phyloP scores from a whole-genome alignment of 2,888 invertebrate genomes.

The Camptogramma bilineatum region DNA sequence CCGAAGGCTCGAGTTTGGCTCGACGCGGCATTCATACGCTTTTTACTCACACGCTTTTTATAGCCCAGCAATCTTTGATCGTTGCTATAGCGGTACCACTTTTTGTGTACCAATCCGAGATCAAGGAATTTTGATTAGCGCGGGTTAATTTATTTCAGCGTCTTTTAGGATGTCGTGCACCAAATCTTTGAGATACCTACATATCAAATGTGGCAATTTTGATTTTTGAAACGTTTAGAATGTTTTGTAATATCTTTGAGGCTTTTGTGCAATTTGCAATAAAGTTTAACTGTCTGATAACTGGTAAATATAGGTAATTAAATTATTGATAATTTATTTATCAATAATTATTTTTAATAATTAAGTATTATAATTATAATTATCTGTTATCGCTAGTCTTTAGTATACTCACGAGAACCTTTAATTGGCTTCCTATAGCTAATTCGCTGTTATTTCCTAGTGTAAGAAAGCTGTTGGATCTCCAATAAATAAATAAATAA shows the following conservation, averaged over 20 bases:
- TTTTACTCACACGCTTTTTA: constrained; percentile 46
- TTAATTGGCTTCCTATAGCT: too few relatives aligned
- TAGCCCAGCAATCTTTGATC: constrained; percentile 45
- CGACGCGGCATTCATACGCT: constrained; percentile 34
- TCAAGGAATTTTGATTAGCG: constrained; percentile 30
- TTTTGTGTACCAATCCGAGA: constrained; percentile 40
- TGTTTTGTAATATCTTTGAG: constrained; percentile 14
- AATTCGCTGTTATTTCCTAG: too few relatives aligned
- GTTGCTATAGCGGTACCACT: constrained; percentile 51
- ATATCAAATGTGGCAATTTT: constrained; percentile 2
- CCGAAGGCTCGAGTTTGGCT: constrained; percentile 34
- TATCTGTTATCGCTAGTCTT: too few relatives aligned
- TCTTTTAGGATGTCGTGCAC: constrained; percentile 20
- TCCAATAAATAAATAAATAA: too few relatives aligned
- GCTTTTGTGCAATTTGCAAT: background rate
- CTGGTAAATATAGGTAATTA: too few relatives aligned
- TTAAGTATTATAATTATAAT: too few relatives aligned
- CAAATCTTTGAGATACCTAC: constrained; percentile 6
- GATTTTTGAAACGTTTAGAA: constrained; percentile 1
- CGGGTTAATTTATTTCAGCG: constrained; percentile 17
- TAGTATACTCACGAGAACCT: too few relatives aligned
- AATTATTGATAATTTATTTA: too few relatives aligned
- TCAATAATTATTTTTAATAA: too few relatives aligned
- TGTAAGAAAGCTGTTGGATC: too few relatives aligned
- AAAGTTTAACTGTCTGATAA: background rate